A percentile compares a stretch with the other conserved stretches of the same genome.
phyloP scores from a whole-genome alignment of 2,888 invertebrate species.

The Drosophila colorata region DNA sequence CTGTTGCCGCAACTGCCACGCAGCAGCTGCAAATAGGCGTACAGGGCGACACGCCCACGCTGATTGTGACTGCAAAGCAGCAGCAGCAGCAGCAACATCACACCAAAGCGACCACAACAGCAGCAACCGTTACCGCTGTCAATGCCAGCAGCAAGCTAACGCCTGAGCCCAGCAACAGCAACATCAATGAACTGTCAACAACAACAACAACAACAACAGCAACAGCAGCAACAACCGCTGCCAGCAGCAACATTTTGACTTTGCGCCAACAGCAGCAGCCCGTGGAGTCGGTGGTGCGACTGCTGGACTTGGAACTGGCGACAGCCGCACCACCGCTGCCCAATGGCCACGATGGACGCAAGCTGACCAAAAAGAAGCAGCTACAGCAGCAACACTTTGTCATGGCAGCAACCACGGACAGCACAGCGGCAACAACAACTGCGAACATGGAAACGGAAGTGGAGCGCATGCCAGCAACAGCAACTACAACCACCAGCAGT shows the following conservation, averaged over 20 bases:
- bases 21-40: constrained; percentile 46
- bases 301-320: constrained; percentile 71
- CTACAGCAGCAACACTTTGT: constrained; percentile 80
- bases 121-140: constrained; percentile 28
- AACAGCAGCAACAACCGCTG: background rate
- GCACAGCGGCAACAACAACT: constrained; percentile 1
- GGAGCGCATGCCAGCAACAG: constrained; percentile 12
- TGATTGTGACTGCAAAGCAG: constrained; percentile 22
- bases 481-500: constrained; percentile 1
- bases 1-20: constrained; percentile 31
- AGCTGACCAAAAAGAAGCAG: constrained; percentile 84
- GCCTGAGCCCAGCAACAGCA: background rate
- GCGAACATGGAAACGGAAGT: background rate
- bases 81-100: constrained; percentile 22
- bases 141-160: constrained; percentile 4
- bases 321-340: constrained; percentile 53
- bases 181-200: constrained; percentile 1
- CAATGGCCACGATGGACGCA: constrained; percentile 84
- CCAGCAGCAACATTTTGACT: constrained; percentile 44
- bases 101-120: constrained; percentile 5
- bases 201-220: constrained; percentile 10
- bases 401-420: constrained; percentile 28
- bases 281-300: constrained; percentile 59
- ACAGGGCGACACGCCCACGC: constrained; percentile 43
- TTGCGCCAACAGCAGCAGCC: constrained; percentile 4